Conservation (phyloP, 2,797 vertebrate genomes). For the Mormyrops boulengeri region DNA sequence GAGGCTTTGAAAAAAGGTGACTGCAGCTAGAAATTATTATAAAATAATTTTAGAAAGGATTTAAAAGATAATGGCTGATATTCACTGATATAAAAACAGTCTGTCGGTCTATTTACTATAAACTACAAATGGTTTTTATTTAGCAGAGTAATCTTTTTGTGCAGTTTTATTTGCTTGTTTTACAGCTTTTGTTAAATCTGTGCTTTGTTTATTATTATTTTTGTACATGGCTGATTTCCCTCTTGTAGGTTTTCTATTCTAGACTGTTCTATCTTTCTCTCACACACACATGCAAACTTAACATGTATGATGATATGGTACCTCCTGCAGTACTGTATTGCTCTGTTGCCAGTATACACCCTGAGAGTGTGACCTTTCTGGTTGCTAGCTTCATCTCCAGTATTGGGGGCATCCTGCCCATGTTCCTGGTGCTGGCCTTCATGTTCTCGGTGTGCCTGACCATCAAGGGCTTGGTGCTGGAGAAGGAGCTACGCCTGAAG, state of each 20-base stretch:
- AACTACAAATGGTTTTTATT: background rate
- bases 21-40: background rate
- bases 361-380: slow-evolving; percentile 31
- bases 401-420: slow-evolving; percentile 57
- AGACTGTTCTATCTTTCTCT: background rate
- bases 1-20: background rate
- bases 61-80: background rate
- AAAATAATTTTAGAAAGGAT: background rate
- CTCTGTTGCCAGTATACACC: background rate
- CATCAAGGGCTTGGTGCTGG: slow-evolving; percentile 61
- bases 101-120: background rate
- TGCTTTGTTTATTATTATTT: background rate
- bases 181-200: background rate
- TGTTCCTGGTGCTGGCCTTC: slow-evolving; percentile 66
- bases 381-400: slow-evolving; percentile 55
- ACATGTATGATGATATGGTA: background rate
- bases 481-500: slow-evolving; percentile 60
- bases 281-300: background rate
- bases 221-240: background rate
- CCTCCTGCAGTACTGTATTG: background rate
- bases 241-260: background rate
- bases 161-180: background rate
- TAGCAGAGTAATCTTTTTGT: background rate
- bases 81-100: background rate
- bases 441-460: slow-evolving; percentile 50